Base-by-base conservation (phyloP, 2,113 vertebrate species). In the Indicator maculatus region DNA sequence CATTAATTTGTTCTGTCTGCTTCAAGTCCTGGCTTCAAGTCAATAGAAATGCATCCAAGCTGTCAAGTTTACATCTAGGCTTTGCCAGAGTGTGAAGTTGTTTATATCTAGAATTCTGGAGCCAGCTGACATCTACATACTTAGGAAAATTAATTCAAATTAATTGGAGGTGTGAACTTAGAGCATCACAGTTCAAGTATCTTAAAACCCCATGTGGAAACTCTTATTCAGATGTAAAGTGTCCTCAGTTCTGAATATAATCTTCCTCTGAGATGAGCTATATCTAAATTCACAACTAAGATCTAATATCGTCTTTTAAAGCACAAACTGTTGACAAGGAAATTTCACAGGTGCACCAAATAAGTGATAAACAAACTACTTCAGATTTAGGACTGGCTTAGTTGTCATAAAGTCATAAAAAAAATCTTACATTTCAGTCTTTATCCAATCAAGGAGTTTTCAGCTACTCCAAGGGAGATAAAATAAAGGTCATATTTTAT, bases 61-160 rank as follows among this genome's bases (percentile, higher is more conserved):
- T 96, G 95, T 96, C 96, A 96, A 95, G 95, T 97, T 97, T 97
- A 95, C 83, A 93, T 94, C 94, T 93, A 96, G 85, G 90, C 86
- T 94, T 96, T 96, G 88, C 95, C 93, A 96, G 88, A 93, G 96
- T 95, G 95, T 96, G 96, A 95, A 95, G 91, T 91, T 96, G 93
- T 96, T 94, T 97, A 91, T 93, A 96, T 96, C 94, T 86, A 86
- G 88, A 80, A 70, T 95, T 95, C 92, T 95, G 93, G 85, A 95
- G 91, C 94, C 93, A 93, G 91, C 83, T 97, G 94, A 96, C 91
- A 95, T 93, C 93, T 88, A 97, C 90, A 93, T 88, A 95, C 95
- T 96, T 95, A 96, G 69, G 85, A 91, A 96, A 96, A 95, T 95
- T 95, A 97, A 96, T 94, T 96, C 91, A 96, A 91, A 96, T 96